A percentile compares a stretch with the other conserved stretches of the same genome.
phyloP scores from a whole-genome alignment of 2,797 vertebrate species.

The Gorsachius magnificus region DNA sequence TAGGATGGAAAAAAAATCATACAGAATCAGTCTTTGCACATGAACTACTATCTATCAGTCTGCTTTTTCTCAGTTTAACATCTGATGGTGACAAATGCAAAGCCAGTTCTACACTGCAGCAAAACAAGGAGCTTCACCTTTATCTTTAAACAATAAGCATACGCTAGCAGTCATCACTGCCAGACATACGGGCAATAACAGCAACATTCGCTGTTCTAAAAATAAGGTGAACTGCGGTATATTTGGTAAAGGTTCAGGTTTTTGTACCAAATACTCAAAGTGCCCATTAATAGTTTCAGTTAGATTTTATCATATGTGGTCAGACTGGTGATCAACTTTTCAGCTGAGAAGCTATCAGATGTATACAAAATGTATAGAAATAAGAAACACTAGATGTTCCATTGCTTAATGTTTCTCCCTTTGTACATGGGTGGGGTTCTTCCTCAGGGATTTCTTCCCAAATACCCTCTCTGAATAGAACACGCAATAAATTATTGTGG shows the following conservation, averaged over 20 bases:
- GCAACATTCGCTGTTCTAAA: neutral
- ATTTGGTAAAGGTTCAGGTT: neutral
- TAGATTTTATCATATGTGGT: neutral
- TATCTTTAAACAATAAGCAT: neutral
- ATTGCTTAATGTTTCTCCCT: neutral
- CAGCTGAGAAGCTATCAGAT: neutral
- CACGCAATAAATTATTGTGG: slow-evolving; percentile 32
- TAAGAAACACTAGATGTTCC: neutral
- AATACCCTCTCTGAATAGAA: slow-evolving; percentile 17
- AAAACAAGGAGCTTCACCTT: slow-evolving; percentile 2
- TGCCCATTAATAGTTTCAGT: neutral
- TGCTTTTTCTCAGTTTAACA: neutral
- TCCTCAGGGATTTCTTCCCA: slow-evolving; percentile 16
- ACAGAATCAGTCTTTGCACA: neutral
- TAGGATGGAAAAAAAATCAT: neutral
- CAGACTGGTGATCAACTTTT: neutral
- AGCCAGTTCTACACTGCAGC: neutral
- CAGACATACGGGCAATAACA: neutral
- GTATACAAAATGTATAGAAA: neutral
- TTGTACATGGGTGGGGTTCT: neutral
- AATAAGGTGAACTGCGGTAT: neutral
- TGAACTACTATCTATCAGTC: neutral
- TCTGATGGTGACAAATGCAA: slow-evolving; percentile 18
- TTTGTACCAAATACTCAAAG: neutral
- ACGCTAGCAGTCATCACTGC: neutral